Evolutionary conservation across 2,888 invertebrate genomes (phyloP), one percentile per base, ranked within the genome.

Genomic region (Pterostichus madidus): DNA sequence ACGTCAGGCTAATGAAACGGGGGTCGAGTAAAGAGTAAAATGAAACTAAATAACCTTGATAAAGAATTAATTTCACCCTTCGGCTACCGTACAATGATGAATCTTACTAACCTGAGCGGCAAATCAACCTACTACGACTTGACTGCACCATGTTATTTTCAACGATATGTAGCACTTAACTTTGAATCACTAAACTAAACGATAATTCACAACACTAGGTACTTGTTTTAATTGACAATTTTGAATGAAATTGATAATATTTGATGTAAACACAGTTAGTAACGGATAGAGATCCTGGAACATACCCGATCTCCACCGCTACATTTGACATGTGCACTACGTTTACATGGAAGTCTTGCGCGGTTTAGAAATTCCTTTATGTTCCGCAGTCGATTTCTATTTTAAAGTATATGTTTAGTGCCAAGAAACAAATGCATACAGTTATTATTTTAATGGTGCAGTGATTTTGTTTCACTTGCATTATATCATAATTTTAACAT

Each of bases 41-140:
- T 17, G 39, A 77, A 59, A 77, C 56, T 11, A 35, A 39, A 56
- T 64, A 79, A 79, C 79, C 64, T 81, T 59, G 71, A 81, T 81
- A 49, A 81, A 81, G 75, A 75, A 81, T 81, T 81, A 79, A 81
- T 81, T 81, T 81, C 75, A 81, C 56, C 81, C 81, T 71, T 75
- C 59, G 17, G 80, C 80, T 73, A 13, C 31, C 13, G 0, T 32
- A 35, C 6, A 75, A 75, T 75, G 17, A 31, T 61, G 81, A 61
- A 39, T 44, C 59, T 24, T 81, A 81, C 81, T 81, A 81, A 81
- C 81, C 81, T 81, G 71, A 75, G 81, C 81, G 81, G 81, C 81
- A 81, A 75, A 75, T 24, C 39, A 39, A 39, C 17, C 24, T 61
- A 32, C 73, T 17, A 71, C 24, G 35, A 35, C 71, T 32, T 24